Evolutionary conservation across 2,888 invertebrate genomes (phyloP).

Genomic region (Pediacus dermestoides): DNA sequence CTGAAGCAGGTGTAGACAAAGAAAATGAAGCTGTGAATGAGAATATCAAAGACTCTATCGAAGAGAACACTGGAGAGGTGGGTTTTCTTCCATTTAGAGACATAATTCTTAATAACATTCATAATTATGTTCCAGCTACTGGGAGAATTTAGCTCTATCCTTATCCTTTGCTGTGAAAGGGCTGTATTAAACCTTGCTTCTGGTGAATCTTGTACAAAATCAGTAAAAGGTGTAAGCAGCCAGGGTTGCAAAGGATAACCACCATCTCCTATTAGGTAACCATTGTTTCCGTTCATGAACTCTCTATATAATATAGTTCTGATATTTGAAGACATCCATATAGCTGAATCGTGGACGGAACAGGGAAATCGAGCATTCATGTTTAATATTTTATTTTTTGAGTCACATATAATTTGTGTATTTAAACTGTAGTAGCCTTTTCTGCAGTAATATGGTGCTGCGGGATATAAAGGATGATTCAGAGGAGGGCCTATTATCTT

Average conservation of each 20-base stretch:
- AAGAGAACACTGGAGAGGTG: no score
- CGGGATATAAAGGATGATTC: constrained; percentile 8
- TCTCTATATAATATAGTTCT: no score
- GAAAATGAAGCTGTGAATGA: no score
- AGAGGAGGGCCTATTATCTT: constrained; percentile 7
- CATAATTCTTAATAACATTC: no score
- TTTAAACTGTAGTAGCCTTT: constrained; percentile 14
- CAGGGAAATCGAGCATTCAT: constrained; percentile 9
- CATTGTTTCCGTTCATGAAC: no score
- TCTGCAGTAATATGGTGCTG: constrained; percentile 7
- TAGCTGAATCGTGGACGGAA: constrained; percentile 5
- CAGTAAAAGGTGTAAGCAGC: constrained; percentile 6
- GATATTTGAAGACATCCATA: not conserved
- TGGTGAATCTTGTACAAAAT: constrained; percentile 5
- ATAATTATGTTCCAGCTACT: no score
- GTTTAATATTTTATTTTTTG: constrained; percentile 8
- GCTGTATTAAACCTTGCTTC: constrained; percentile 5
- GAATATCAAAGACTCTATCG: no score
- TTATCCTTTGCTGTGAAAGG: not conserved
- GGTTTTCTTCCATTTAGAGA: no score
- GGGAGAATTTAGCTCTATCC: no score
- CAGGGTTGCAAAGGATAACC: constrained; percentile 12
- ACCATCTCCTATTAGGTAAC: constrained; percentile 7
- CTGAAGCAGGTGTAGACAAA: no score
- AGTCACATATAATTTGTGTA: constrained; percentile 6